Evolutionary conservation across 2,888 invertebrate species (phyloP).

Genomic region (Arctia plantaginis): DNA sequence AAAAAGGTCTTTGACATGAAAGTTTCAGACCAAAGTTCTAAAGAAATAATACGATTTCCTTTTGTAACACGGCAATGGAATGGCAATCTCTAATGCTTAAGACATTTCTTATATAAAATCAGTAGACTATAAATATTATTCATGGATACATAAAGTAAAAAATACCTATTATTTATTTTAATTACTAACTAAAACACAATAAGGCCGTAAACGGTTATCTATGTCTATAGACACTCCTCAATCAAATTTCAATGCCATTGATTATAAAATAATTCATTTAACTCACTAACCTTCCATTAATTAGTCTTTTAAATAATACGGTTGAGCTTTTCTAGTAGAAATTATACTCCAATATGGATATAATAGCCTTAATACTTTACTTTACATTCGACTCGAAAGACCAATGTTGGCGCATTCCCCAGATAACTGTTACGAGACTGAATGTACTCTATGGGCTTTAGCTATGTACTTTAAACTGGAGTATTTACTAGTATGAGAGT

Average conservation of each 20-base stretch:
- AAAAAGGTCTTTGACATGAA: not conserved
- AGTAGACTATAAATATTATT: constrained; percentile 1
- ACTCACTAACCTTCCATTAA: no score
- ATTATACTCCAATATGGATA: no score
- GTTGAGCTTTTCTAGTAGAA: no score
- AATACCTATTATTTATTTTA: not conserved
- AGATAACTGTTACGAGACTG: not conserved
- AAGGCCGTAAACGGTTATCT: no score
- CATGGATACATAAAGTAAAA: not conserved
- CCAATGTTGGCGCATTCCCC: not conserved
- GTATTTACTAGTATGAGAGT: not conserved
- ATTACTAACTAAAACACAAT: not conserved
- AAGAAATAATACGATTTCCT: constrained; percentile 3
- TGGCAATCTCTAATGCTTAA: not conserved
- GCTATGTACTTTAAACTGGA: not conserved
- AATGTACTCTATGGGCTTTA: no score
- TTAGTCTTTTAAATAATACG: no score
- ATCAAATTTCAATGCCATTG: not conserved
- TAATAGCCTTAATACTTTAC: no score
- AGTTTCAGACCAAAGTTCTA: not conserved
- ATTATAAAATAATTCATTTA: no score
- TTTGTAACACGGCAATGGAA: not conserved
- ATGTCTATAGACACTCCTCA: not conserved
- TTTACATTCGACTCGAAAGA: not conserved
- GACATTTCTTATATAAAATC: constrained; percentile 1